Percentiles rank a stretch among this genome's conserved stretches.
Evolutionary conservation across 1,140 invertebrate species (phyloP).

Genomic region (Drosophila sucinea): DNA sequence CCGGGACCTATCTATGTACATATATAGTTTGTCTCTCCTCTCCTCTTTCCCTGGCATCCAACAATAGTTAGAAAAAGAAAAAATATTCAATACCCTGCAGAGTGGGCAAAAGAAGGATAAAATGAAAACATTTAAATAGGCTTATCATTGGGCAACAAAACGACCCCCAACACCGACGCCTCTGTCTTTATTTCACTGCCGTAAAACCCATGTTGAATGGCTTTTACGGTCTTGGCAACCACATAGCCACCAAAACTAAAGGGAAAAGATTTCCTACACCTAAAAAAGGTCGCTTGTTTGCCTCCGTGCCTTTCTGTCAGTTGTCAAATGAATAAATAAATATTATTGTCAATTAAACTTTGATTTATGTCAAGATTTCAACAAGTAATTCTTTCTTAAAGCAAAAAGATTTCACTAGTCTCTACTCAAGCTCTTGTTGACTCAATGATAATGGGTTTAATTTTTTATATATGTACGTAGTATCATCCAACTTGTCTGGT

Average conservation of each 20-base stretch:
- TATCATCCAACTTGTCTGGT: no score
- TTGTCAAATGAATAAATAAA: conserved; percentile 15
- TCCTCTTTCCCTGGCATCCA: neutral
- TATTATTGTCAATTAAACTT: conserved; percentile 26
- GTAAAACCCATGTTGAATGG: neutral
- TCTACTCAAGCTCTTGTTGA: no score
- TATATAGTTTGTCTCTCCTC: conserved; percentile 4
- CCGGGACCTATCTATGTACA: neutral
- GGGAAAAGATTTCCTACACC: neutral
- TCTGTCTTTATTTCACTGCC: neutral
- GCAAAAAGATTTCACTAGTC: no score
- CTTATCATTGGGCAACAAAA: neutral
- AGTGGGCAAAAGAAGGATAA: neutral
- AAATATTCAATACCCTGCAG: neutral
- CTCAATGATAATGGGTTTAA: no score
- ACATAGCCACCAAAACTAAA: neutral
- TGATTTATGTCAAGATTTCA: conserved; percentile 18
- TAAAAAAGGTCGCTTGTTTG: neutral
- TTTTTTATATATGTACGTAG: no score
- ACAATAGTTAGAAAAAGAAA: conserved; percentile 1
- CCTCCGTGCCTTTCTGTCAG: neutral
- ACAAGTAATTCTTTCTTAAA: neutral
- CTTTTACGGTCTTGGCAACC: conserved; percentile 5
- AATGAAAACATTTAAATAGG: neutral
- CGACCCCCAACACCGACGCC: neutral